Evolutionary conservation across 2,888 invertebrate genomes (phyloP).

Genomic region (Pammene aurita): DNA sequence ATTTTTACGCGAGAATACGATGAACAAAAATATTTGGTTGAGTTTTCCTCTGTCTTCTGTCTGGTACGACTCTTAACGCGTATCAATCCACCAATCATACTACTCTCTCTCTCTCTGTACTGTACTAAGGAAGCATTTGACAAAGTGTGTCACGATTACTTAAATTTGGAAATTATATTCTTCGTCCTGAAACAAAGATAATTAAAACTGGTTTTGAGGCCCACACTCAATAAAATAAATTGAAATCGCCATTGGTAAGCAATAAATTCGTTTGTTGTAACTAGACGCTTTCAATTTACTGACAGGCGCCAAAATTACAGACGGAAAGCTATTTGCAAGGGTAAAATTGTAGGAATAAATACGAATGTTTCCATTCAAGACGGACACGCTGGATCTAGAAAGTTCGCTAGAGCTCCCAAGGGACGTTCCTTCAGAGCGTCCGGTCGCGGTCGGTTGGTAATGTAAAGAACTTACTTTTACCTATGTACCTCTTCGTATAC

Average conservation of each 20-base stretch:
- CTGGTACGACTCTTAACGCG: no score
- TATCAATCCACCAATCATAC: no score
- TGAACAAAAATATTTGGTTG: no score
- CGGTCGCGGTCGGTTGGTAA: slow-evolving; percentile 22
- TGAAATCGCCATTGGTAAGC: background rate
- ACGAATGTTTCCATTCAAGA: slow-evolving; percentile 52
- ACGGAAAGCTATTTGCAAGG: slow-evolving; percentile 42
- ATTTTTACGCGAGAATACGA: no score
- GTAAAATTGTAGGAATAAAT: slow-evolving; percentile 46
- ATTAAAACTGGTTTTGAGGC: no score
- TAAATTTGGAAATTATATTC: no score
- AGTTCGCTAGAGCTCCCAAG: slow-evolving; percentile 45
- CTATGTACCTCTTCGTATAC: background rate
- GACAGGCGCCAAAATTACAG: slow-evolving; percentile 12
- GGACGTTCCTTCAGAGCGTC: slow-evolving; percentile 49
- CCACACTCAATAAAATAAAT: background rate
- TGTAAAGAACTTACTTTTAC: slow-evolving; percentile 24
- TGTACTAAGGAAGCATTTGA: no score
- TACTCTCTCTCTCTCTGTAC: no score
- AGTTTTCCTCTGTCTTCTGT: no score
- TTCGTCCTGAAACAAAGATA: no score
- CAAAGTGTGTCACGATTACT: no score
- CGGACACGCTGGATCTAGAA: slow-evolving; percentile 49
- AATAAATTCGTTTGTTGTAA: slow-evolving; percentile 1
- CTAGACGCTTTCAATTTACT: background rate